These are phyloP conservation scores for Alauda arvensis DNA, from an alignment of 2,797 vertebrate genomes.

Conservation along the genomic window DNA sequence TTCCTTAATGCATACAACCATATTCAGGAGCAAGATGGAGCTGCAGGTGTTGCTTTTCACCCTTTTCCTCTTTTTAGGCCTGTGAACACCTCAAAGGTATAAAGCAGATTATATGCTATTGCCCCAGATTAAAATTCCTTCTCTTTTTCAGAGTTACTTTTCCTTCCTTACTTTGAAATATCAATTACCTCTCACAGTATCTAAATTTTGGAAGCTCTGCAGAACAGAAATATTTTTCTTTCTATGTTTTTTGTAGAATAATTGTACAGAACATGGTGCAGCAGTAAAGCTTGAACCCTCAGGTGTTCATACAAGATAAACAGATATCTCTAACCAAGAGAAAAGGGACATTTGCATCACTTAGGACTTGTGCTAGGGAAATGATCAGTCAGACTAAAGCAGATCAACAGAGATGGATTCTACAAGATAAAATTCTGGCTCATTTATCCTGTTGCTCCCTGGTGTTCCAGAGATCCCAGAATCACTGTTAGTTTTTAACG, in stretches of 20 bases:
- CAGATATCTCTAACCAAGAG: neutral
- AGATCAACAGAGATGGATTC: neutral
- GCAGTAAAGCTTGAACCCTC: neutral
- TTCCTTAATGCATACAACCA: neutral
- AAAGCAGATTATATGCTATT: neutral
- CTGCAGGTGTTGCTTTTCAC: neutral
- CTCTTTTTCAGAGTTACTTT: neutral
- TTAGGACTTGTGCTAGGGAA: neutral
- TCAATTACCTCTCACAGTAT: neutral
- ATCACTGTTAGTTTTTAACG: neutral
- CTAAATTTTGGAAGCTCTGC: neutral
- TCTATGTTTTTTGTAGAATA: neutral
- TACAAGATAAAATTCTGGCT: neutral
- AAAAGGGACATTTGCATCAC: neutral
- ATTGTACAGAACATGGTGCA: neutral
- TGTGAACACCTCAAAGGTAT: neutral
- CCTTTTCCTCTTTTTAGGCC: neutral
- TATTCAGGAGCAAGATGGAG: neutral
- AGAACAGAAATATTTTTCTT: neutral
- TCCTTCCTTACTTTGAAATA: neutral
- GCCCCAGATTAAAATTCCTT: neutral
- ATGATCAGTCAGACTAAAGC: accelerated
- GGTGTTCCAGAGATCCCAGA: neutral
- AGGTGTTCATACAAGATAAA: neutral
- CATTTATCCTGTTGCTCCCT: neutral